Evolutionary conservation across 2,797 vertebrate genomes (phyloP), one percentile per base, ranked within the genome.

Genomic region (Coregonus ussuriensis): DNA sequence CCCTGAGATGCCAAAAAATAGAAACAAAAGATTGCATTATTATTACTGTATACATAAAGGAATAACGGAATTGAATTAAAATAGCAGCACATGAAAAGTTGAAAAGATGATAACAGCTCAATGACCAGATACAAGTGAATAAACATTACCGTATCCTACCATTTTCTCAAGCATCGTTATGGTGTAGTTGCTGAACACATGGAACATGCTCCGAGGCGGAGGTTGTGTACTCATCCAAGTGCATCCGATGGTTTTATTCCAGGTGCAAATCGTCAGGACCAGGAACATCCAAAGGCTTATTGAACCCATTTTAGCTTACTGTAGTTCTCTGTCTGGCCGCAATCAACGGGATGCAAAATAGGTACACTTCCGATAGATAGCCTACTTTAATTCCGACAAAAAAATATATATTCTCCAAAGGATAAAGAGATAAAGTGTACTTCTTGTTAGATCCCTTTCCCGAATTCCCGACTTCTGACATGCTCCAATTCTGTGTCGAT

Each of bases 171-270:
- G 74, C 25, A 77, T 67, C 4, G 6, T 29, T 33, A 79, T 77
- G 16, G 74, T 74, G 47, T 63, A 71, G 41, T 74, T 79, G 77
- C 74, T 79, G 54, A 74, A 59, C 41, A 72, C 52, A 21, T 82
- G 81, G 52, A 82, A 25, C 25, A 25, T 25, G 25, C 25, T 25
- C 25, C 25, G 25, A 25, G 25, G 1, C 25, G 0, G 25, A 25
- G 25, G 25, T 25, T 25, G 25, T 25, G 25, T 25, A 25, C 25
- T 25, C 25, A 25, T 25, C 25, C 25, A 25, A 25, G 25, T 25
- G 25, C 25, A 25, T 25, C 25, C 25, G 25, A 25, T 25, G 25
- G 25, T 25, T 25, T 25, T 25, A 25, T 25, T 25, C 25, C 25
- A 25, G 25, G 25, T 25, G 25, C 25, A 25, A 25, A 25, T 25